Evolutionary conservation across 2,888 invertebrate genomes (phyloP).

Genomic region (Sympetrum striolatum): DNA sequence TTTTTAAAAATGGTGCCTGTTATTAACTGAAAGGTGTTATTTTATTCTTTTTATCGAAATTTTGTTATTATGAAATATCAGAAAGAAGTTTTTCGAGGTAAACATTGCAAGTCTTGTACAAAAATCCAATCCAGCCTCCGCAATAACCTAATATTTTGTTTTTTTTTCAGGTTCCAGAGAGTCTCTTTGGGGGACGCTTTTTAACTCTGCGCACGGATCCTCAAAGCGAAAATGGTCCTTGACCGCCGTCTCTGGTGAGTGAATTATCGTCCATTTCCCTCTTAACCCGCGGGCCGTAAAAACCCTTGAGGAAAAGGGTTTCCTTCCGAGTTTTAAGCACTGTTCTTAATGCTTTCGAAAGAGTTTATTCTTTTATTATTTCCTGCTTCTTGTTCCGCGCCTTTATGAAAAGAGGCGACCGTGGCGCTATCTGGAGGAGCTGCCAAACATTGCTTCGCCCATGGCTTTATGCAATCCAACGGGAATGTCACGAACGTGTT

Average conservation of each 20-base stretch:
- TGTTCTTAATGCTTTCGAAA: neutral
- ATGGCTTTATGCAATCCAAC: neutral
- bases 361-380: neutral
- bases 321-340: constrained; percentile 33
- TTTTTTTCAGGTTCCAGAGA: too few species aligned
- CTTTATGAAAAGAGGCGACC: neutral
- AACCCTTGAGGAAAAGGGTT: neutral
- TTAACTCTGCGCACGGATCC: neutral
- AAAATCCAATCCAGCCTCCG: too few species aligned
- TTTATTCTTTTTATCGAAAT: too few species aligned
- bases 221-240: constrained; percentile 13
- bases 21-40: too few species aligned
- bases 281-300: constrained; percentile 2
- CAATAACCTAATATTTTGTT: too few species aligned
- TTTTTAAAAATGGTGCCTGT: too few species aligned
- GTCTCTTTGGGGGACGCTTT: too few species aligned
- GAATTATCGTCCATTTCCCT: constrained; percentile 26
- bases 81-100: too few species aligned
- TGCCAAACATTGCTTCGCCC: neutral
- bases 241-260: constrained; percentile 19
- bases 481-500: neutral
- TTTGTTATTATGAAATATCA: too few species aligned
- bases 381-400: neutral
- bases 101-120: too few species aligned
- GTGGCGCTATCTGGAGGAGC: neutral